Base-by-base conservation (phyloP, 2,797 vertebrate genomes). In the Dromococcyx pavoninus region DNA sequence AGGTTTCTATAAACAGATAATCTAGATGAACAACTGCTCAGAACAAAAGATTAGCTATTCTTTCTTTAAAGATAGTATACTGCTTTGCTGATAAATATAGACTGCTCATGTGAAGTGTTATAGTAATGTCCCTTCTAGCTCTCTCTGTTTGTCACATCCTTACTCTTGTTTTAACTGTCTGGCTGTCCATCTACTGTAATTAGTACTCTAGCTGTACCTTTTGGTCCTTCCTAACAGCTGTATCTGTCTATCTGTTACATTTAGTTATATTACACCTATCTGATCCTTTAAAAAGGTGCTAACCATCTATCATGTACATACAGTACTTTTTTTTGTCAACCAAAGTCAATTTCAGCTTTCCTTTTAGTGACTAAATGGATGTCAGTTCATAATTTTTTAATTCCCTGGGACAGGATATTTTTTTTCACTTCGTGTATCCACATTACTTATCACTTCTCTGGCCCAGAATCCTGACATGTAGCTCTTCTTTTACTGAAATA, bases 381-480 rank as follows among this genome's bases (percentile, higher is more conserved):
- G 39, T 65, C 21, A 95, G 71, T 86, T 88, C 50, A 84, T 91
- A 86, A 41, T 90, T 80, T 86, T 88, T 93, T 91, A 95, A 86
- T 78, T 90, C 35, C 15, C 33, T 72, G 13, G 46, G 46, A 90
- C 44, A 86, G 18, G 27, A 88, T 50, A 22, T 9, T 44, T 79
- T 92, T 76, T 79, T 91, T 69, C 9, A 13, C 9, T 75, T 67
- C 11, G 22, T 22, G 7, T 61, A 19, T 41, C 37, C 14, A 33
- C 28, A 82, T 56, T 48, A 77, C 18, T n/a, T 84, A 54, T 27
- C 28, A 46, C 12, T 43, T 75, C 27, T 78, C 53, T 30, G 22
- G 21, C 14, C 25, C 32, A 46, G 33, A 87, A 60, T 53, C 28
- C 13, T 91, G 48, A 66, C 39, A 35, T 10, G 9, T 27, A 51